Evolutionary conservation across 2,888 invertebrate genomes (phyloP), one percentile per base, ranked within the genome.

Genomic region (Drosophila cognata): DNA sequence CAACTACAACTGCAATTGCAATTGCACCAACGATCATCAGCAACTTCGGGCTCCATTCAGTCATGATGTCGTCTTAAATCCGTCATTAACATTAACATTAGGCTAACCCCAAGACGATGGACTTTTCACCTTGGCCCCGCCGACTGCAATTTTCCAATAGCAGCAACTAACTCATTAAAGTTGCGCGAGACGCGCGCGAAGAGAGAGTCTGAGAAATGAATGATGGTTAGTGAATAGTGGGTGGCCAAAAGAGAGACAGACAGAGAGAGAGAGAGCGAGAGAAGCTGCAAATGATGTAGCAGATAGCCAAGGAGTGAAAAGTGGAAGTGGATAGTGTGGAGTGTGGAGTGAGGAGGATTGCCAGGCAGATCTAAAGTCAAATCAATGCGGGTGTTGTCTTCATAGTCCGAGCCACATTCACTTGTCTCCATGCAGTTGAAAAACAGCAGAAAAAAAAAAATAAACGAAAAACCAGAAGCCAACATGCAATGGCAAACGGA

Each of bases 321-420:
- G 51, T 51, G 51, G 10, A 25, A 16, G 21, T 46, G 46, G 46
- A 46, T 51, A 6, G 29, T 18, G 43, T 11, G 11, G 33, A 18
- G 25, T 6, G 43, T 7, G 13, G 21, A 6, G 36, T 21, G 16
- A 16, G 33, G 61, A 21, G 66, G 31, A 52, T 11, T 36, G 36
- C 35, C 21, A 46, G 21, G 28, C 5, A 38, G n/a, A 43, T 51
- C 48, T 57, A 38, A 41, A 80, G 67, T 63, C 73, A 88, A 88
- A 88, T 88, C 86, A 84, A 86, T 84, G 84, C 89, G 87, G 89
- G 84, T 84, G 84, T 88, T 75, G 83, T 74, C 78, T 71, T 73
- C 73, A 80, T 60, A 64, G 58, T 58, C 71, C 59, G 60, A 77
- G 60, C 70, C 69, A 88, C 84, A 84, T 84, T 84, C 84, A 84